Evolutionary conservation across 2,888 invertebrate genomes (phyloP), one percentile per base, ranked within the genome.

Genomic region (Tanaodytes sp.): DNA sequence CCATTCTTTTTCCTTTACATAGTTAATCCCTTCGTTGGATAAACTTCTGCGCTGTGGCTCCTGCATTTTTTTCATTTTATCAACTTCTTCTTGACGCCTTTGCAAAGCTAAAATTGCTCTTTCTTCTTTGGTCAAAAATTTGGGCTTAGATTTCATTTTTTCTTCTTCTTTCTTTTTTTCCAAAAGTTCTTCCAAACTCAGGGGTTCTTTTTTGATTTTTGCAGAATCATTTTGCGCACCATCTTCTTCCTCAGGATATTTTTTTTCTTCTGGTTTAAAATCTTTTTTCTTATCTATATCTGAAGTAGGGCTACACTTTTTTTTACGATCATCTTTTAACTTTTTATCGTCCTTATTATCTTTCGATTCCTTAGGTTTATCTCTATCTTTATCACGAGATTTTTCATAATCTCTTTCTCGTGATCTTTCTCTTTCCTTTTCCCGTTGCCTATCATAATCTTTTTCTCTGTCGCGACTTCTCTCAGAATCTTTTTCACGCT

Each of bases 141-240:
- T 96, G 0, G 99, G 99, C 88, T 98, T 98, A 76, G 96, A 95
- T 51, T 94, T 89, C 1, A 95, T 96, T 78, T 93, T 94, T 79
- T 93, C 97, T 82, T 97, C 97, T 0, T 95, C 95, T 81, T 98
- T 97, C 82, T 97, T 97, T 85, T 97, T 97, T 0, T 95, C 93
- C 45, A 99, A 86, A 36, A 99, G 85, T 83, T 99, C 98, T 84
- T 99, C 99, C 58, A 99, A 86, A 3, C 98, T 98, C 12, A 98
- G 86, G 0, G 99, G 99, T 81, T 98, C 97, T 48, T 89, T 90
- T 76, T 91, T 91, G 0, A 73, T 40, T 33, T 15, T 75, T 5
- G 86, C 86, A n/a, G n/a, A n/a, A 9, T 70, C 76, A 9, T 69
- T 75, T 4, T 36, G 20, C 2, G 19, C 4, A 12, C 40, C 55